Base-by-base conservation (phyloP, 2,113 vertebrate species). In the Cariama cristata region DNA sequence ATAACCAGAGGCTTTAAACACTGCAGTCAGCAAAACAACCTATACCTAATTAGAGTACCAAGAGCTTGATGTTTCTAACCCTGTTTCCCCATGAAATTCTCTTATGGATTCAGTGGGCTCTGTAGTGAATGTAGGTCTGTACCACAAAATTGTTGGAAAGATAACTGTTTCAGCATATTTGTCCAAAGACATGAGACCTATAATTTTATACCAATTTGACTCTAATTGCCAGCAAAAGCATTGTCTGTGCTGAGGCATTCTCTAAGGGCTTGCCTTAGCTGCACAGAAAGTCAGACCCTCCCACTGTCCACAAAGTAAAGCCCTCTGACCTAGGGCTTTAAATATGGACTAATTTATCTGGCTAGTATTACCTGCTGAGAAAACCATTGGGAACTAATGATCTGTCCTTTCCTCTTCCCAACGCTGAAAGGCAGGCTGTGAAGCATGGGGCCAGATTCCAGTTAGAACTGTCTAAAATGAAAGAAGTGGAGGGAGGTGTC, bases 161-260 rank as follows among this genome's bases (percentile, higher is more conserved):
- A 91, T 12, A 96, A 96, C 81, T 92, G 79, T 92, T 95, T 95
- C 86, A 92, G 83, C 44, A 81, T 84, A 91, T 71, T 79, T 1
- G 0, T 84, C 85, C 72, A 95, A 94, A 95, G 80, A 79, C 79
- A 93, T 0, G 2, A 96, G 92, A 92, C 88, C 82, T 93, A 95
- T 96, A 95, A 97, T 96, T 97, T 96, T 92, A 75, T 66, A 94
- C 79, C 76, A 93, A 84, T 95, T 94, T 86, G 75, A 18, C 79
- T 88, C 92, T 95, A 96, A 97, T 82, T 96, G 92, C 88, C 88
- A 93, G 72, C 44, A 95, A 96, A 95, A 90, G 59, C 71, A 67
- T 17, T 88, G 76, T 64, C 47, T 77, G 56, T 88, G 49, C 76
- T 71, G 59, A 77, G 30, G 47, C 55, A 71, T 88, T 88, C 83